phyloP scores from a whole-genome alignment of 2,888 invertebrate species.

The Deroplatys truncata region DNA sequence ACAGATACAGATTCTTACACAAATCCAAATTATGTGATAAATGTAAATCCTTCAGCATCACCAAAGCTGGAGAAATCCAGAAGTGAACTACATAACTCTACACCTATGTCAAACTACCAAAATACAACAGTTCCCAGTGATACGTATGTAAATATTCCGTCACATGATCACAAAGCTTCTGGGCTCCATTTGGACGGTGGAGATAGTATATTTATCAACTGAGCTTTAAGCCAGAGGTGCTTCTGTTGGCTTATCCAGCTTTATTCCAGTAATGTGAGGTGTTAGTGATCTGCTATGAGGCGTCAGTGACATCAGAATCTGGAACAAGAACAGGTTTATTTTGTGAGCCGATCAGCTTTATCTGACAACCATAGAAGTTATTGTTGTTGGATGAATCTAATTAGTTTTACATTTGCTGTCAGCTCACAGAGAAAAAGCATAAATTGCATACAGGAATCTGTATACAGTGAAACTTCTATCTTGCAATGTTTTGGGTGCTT shows the following conservation, averaged over 20 bases:
- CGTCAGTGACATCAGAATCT: not conserved
- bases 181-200: conserved; percentile 15
- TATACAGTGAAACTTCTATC: no score
- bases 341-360: no score
- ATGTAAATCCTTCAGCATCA: conserved; percentile 6
- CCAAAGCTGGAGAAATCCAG: not conserved
- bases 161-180: conserved; percentile 5
- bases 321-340: not conserved
- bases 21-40: not conserved
- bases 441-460: not conserved
- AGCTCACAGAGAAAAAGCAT: not conserved
- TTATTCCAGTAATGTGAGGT: not conserved
- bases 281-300: not conserved
- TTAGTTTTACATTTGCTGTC: not conserved
- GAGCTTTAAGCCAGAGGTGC: not conserved
- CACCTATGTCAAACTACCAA: conserved; percentile 15
- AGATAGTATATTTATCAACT: conserved; percentile 17
- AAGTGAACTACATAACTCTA: not conserved
- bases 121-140: conserved; percentile 3
- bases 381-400: not conserved
- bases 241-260: not conserved
- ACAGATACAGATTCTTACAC: not conserved
- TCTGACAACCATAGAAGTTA: not conserved
- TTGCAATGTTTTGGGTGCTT: no score
- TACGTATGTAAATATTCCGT: conserved; percentile 16